Base-by-base conservation (phyloP, 2,797 vertebrate genomes). In the Lepilemur ruficaudatus region DNA sequence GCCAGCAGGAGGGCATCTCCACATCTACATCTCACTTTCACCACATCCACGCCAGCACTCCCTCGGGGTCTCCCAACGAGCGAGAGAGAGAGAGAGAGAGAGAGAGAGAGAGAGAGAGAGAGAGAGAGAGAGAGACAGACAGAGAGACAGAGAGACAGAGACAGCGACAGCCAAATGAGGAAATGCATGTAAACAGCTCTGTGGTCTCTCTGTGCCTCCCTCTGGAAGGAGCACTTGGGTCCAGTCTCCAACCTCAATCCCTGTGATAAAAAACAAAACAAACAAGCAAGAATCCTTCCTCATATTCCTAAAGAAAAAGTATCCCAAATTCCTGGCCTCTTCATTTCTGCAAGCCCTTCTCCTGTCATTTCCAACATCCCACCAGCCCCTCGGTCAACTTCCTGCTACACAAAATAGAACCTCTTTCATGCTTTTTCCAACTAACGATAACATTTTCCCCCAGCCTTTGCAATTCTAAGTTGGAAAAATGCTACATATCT, bases 111-210 rank as follows among this genome's bases (percentile, higher is more conserved):
- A 85, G 20, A 43, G 35, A 55, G 52, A 38, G 22, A 41, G 30
- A 46, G 48, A 48, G 48, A 35, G 88, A 35, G 43, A 76, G 52
- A 81, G 15, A 48, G 35, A 61, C 52, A 35, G 20, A 38, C 38
- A 38, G 38, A 76, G 84, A 57, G 23, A 59, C 23, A 25, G 57
- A 14, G 28, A 61, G 28, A 30, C 5, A 3, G 23, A 59, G 52
- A 22, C 83, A 86, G 46, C 72, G 84, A 86, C 81, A 85, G 72
- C 76, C 57, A 52, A 85, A 96, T 61, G 80, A 90, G 72, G 48
- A 97, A 86, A 93, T 15, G 70, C 52, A 93, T 50, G 87, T 67
- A 92, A 95, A 89, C 14, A 94, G 67, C 48, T 76, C 28, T 83
- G 35, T 35, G 46, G 79, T 91, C 55, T 80, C 89, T 93, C 92